Conservation (phyloP, 30 jellyfish, hydroid and myxozoan genomes). For the Hydractinia symbiolongicarpus region DNA sequence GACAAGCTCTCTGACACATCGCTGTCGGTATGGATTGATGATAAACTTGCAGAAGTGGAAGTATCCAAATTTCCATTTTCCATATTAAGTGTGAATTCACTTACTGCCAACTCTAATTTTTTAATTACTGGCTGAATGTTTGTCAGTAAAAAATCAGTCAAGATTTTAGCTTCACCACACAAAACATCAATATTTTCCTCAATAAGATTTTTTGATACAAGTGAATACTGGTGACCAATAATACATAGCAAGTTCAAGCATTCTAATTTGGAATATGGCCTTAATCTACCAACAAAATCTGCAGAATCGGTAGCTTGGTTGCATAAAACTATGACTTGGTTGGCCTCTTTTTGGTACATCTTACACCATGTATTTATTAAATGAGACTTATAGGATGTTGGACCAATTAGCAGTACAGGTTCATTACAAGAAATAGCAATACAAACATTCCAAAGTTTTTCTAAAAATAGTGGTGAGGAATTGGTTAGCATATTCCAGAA, state of each 20-base stretch:
- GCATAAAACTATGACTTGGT: slow-evolving; percentile 1
- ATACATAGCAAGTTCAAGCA: not conserved
- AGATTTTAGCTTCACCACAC: too few species aligned
- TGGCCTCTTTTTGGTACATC: slow-evolving; percentile 2
- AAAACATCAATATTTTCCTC: not conserved
- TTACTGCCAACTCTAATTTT: too few species aligned
- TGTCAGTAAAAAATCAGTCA: too few species aligned
- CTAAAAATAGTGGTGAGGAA: not conserved
- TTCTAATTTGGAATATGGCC: slow-evolving; percentile 15
- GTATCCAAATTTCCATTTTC: too few species aligned
- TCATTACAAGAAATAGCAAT: slow-evolving; percentile 10
- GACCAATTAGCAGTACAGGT: slow-evolving; percentile 11
- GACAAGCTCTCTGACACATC: too few species aligned
- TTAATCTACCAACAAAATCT: slow-evolving; percentile 14
- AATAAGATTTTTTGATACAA: not conserved
- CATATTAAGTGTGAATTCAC: too few species aligned
- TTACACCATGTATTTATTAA: slow-evolving; percentile 12
- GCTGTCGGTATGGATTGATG: too few species aligned
- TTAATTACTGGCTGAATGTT: too few species aligned
- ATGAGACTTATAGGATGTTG: slow-evolving; percentile 15
- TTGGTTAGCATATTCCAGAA: slow-evolving; percentile 4
- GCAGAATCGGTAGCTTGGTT: slow-evolving; percentile 19
- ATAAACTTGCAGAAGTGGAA: too few species aligned
- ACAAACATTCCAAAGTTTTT: slow-evolving; percentile 15
- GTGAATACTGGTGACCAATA: not conserved